Base-by-base conservation (phyloP, 2,888 invertebrate genomes). In the Axea sp. region DNA sequence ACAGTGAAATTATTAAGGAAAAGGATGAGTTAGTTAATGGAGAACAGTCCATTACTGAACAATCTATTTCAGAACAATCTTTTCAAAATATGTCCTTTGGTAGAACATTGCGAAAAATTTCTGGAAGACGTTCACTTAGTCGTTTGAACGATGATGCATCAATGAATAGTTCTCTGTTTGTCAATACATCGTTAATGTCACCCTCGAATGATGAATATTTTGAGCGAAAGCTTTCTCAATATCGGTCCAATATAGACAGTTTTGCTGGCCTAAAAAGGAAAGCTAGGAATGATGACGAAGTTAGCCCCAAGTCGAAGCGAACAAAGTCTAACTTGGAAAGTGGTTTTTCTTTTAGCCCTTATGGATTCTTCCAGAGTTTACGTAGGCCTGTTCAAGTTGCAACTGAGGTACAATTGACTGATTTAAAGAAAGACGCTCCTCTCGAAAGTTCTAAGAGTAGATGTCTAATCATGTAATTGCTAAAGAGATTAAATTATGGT, bases 131-230 rank as follows among this genome's bases (percentile, higher is more conserved):
- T 35, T 84, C 86, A 1, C 69, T 87, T 2, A 79, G 79, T 65
- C 81, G 86, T 30, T 74, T 85, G 76, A 77, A 82, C 1, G 84
- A 87, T 6, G 77, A 83, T 67, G 65, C 80, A n/a, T 85, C 87
- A 0, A 84, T 86, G 1, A 86, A 86, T 35, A 84, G 81, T 30
- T 87, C 87, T 1, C 73, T 87, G 5, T 87, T 82, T 62, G 87
- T 87, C 0, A 87, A 87, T 35, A 85, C 83, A 0, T 86, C 87
- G 0, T 65, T 59, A 2, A 64, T 73, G 33, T 84, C 87, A 0
- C 60, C 77, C 0, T 76, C 73, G 1, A 84, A 84, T 1, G 83
- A 83, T 22, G 65, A 57, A 0, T 2, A 35, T 0, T 17, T 33
- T 0, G 72, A 72, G 11, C 14, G 0, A 0, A 72, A 72, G 9